A percentile compares a stretch with the other conserved stretches of the same genome.
These are phyloP conservation scores for Diadromus collaris DNA, from an alignment of 2,888 invertebrate genomes.

Conservation along the genomic window DNA sequence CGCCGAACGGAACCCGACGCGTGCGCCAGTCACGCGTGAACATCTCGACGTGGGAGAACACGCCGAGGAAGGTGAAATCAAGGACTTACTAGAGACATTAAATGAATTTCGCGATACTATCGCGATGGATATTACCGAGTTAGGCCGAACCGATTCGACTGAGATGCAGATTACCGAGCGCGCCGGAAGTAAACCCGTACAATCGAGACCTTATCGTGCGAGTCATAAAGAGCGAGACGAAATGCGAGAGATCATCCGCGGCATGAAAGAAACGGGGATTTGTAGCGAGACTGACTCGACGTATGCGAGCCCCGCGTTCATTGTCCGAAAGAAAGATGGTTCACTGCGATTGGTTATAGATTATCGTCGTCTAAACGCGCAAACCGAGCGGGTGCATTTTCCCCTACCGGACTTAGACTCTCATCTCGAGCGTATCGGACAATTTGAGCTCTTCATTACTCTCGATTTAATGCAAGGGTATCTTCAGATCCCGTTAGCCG, in stretches of 20 bases:
- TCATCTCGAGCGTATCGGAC: constrained; percentile 26
- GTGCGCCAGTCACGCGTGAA: neutral
- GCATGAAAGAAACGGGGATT: constrained; percentile 34
- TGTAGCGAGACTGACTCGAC: constrained; percentile 40
- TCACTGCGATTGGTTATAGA: constrained; percentile 52
- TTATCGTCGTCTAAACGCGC: constrained; percentile 39
- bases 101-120: constrained; percentile 37
- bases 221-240: constrained; percentile 32
- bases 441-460: constrained; percentile 35
- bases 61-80: neutral
- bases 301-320: constrained; percentile 54
- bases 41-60: neutral
- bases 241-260: constrained; percentile 36
- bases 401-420: constrained; percentile 44
- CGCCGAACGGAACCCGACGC: constrained; percentile 6
- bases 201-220: constrained; percentile 38
- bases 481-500: constrained; percentile 37
- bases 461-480: constrained; percentile 45
- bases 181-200: constrained; percentile 19
- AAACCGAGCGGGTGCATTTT: constrained; percentile 48
- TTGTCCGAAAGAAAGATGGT: constrained; percentile 51
- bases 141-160: constrained; percentile 39
- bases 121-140: constrained; percentile 20
- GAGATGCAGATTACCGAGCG: constrained; percentile 40
- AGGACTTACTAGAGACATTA: constrained; percentile 31